phyloP scores from a whole-genome alignment of 2,113 vertebrate genomes.

The Gallinago jamesoni region DNA sequence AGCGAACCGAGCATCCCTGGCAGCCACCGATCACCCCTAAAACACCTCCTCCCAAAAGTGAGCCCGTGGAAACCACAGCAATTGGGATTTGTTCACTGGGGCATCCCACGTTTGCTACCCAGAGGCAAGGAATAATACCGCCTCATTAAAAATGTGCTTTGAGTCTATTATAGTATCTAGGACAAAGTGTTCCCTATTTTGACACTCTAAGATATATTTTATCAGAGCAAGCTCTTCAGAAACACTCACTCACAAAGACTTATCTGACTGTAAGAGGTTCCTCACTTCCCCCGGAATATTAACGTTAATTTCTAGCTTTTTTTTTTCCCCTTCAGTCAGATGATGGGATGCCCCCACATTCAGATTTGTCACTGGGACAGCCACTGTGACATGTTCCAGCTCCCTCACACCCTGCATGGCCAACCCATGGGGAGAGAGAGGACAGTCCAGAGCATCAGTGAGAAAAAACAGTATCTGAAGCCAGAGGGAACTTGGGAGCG shows the following conservation, averaged over 20 bases:
- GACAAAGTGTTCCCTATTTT: constrained; percentile 56
- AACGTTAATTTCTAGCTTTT: background rate
- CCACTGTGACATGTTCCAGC: background rate
- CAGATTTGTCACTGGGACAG: background rate
- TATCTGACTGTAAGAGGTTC: constrained; percentile 21
- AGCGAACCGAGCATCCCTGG: background rate
- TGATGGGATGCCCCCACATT: background rate
- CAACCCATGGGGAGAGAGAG: rapidly evolving
- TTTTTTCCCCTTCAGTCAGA: background rate
- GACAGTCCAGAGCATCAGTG: background rate
- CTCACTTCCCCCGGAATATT: background rate
- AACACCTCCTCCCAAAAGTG: background rate
- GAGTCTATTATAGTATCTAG: constrained; percentile 54
- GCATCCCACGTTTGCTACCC: constrained; percentile 6
- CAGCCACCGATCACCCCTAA: background rate
- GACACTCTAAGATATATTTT: constrained; percentile 32
- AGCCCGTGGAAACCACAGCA: background rate
- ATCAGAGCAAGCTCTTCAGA: constrained; percentile 36
- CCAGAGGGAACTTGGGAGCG: background rate
- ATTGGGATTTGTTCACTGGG: background rate
- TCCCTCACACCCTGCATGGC: background rate
- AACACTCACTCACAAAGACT: background rate
- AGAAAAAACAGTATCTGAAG: background rate
- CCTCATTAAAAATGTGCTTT: constrained; percentile 16
- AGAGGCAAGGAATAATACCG: background rate